Conservation (phyloP, 2,113 vertebrate species). For the Elachura formosa region DNA sequence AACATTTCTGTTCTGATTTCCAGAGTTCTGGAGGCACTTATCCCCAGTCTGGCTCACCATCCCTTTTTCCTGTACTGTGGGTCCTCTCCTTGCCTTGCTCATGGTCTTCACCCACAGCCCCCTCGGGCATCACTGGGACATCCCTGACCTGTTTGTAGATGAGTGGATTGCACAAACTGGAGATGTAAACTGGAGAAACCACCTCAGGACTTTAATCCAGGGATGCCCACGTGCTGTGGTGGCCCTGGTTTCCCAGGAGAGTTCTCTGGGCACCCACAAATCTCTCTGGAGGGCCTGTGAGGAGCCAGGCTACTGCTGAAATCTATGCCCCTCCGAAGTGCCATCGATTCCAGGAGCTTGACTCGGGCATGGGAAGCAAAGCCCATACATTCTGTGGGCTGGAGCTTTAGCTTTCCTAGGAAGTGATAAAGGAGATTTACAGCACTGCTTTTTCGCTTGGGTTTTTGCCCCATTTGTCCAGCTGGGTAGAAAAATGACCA, state of each 20-base stretch:
- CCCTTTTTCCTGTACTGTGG: not conserved
- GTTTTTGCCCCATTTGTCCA: constrained; percentile 48
- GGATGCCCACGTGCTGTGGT: not conserved
- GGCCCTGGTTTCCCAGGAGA: not conserved
- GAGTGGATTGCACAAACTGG: not conserved
- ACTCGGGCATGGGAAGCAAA: not conserved
- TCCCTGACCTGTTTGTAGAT: not conserved
- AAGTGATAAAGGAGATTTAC: constrained; percentile 40
- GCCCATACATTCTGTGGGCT: not conserved
- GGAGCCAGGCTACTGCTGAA: not conserved
- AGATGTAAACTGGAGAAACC: not conserved
- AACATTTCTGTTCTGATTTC: not conserved
- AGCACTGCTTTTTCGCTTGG: constrained; percentile 24
- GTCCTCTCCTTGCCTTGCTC: not conserved
- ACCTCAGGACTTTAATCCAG: not conserved
- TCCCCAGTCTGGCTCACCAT: not conserved
- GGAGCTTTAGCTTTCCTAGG: constrained; percentile 13
- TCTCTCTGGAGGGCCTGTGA: not conserved
- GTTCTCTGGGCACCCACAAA: not conserved
- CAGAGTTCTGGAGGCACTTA: not conserved
- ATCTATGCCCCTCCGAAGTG: not conserved
- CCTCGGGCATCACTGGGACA: accelerated
- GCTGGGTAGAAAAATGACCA: constrained; percentile 21
- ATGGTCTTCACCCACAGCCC: not conserved
- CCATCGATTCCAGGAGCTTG: constrained; percentile 7